Evolutionary conservation across 1,140 invertebrate genomes (phyloP).

Genomic region (Caenorhabditis inopinata): DNA sequence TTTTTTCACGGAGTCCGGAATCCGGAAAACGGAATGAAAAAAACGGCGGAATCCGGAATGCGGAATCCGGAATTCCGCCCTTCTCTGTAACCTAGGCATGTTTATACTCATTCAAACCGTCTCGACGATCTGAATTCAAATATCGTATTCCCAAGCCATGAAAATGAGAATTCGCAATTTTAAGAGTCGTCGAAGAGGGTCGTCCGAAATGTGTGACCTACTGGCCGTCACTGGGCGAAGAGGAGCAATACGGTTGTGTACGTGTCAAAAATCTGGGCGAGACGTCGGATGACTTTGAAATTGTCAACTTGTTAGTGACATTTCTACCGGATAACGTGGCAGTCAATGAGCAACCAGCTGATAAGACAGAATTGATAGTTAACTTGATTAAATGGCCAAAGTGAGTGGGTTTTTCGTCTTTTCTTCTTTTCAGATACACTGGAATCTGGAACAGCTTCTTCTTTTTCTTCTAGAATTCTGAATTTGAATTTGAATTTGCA

Average conservation of each 20-base stretch:
- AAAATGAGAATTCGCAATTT: not conserved
- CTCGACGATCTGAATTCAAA: not conserved
- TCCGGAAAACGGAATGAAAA: too few relatives aligned
- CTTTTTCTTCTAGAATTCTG: not conserved
- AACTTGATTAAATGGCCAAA: slow-evolving; percentile 30
- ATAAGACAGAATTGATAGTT: not conserved
- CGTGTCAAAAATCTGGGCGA: not conserved
- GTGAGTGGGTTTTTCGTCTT: not conserved
- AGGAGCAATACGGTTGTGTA: not conserved
- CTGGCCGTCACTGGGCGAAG: slow-evolving; percentile 11
- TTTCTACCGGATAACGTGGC: not conserved
- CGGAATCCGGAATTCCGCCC: too few relatives aligned
- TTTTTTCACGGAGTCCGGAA: too few relatives aligned
- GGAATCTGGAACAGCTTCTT: too few relatives aligned
- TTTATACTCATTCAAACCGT: not conserved
- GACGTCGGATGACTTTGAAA: not conserved
- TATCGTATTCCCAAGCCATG: not conserved
- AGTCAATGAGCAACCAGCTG: not conserved
- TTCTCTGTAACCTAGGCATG: not conserved
- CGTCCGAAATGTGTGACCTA: slow-evolving; percentile 1
- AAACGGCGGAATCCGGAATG: too few relatives aligned
- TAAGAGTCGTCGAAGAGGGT: slow-evolving; percentile 16
- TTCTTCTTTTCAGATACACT: too few relatives aligned
- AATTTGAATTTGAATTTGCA: not conserved
- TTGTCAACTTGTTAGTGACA: not conserved